Evolutionary conservation across 2,113 vertebrate species (phyloP).

Genomic region (Phaetusa simplex): DNA sequence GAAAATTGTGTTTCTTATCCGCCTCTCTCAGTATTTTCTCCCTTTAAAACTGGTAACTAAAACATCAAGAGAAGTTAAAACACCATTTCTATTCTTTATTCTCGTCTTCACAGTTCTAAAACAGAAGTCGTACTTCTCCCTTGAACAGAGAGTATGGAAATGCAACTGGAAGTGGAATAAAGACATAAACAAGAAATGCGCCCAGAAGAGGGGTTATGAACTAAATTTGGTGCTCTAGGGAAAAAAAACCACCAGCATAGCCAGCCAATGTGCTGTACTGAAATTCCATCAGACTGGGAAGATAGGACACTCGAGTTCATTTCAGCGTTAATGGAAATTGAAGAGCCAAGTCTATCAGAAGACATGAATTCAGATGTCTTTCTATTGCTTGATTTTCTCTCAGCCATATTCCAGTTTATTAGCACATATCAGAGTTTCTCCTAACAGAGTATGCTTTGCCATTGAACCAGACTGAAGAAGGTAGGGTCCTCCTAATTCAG

Average conservation of each 20-base stretch:
- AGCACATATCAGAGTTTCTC: background rate
- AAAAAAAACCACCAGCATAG: background rate
- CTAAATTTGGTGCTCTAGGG: background rate
- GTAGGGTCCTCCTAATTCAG: background rate
- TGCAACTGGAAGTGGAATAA: background rate
- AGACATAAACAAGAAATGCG: background rate
- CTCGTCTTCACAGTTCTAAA: background rate
- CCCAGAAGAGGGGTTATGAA: background rate
- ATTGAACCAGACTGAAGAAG: background rate
- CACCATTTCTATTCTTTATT: background rate
- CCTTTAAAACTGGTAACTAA: background rate
- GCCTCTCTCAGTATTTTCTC: background rate
- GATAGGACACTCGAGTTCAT: background rate
- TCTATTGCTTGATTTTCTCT: background rate
- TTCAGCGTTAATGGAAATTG: background rate
- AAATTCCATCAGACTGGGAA: conserved; percentile 32
- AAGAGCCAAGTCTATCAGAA: conserved; percentile 5
- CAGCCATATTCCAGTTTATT: background rate
- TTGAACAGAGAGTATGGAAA: background rate
- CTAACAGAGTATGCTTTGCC: background rate
- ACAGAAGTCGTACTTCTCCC: background rate
- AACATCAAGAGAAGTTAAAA: background rate
- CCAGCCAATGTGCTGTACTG: background rate
- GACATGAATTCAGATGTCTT: conserved; percentile 34
- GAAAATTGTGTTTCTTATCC: background rate